Base-by-base conservation (phyloP, 2,797 vertebrate species). In the Valencia hispanica region DNA sequence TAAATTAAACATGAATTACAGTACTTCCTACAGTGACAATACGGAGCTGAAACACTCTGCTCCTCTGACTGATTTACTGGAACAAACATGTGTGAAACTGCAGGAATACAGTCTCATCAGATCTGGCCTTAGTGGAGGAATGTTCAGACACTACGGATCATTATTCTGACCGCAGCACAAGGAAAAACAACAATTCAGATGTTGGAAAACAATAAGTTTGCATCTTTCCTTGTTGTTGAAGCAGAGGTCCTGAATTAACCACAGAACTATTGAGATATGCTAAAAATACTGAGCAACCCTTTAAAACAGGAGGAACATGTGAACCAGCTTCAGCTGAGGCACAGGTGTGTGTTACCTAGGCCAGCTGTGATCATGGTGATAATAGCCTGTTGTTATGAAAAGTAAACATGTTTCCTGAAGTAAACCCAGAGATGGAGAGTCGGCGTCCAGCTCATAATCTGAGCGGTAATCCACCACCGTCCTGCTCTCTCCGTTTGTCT, bases 391-490 rank as follows among this genome's bases (percentile, higher is more conserved):
- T n/a, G 41, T 41, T 43, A 41, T 41, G 6, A 43, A 66, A 66
- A 66, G 14, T 11, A 66, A 66, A 43, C 63, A 66, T n/a, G 63
- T 15, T 66, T 51, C 32, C 32, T 55, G 47, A 25, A n/a, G 59
- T 45, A 32, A 48, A 73, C 45, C n/a, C 12, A 15, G 45, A 51
- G 73, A 66, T 39, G 32, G n/a, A 74, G 57, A 59, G 39, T 20
- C 45, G 17, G 55, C 51, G 68, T 74, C 72, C 74, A 75, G 27
- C 30, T 41, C n/a, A 78, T 45, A 97, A 96, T 96, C 95, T 96
- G 95, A 86, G 89, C 88, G 91, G 94, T 95, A 96, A 96, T 96
- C 96, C 96, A 94, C 85, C 75, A 77, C 39, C 71, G 55, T 70
- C 63, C 87, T 87, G 82, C 95, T 96, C 95, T 74, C 81, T 80